Conservation (phyloP, 2,888 invertebrate species). For the Agriopis leucophaearia region DNA sequence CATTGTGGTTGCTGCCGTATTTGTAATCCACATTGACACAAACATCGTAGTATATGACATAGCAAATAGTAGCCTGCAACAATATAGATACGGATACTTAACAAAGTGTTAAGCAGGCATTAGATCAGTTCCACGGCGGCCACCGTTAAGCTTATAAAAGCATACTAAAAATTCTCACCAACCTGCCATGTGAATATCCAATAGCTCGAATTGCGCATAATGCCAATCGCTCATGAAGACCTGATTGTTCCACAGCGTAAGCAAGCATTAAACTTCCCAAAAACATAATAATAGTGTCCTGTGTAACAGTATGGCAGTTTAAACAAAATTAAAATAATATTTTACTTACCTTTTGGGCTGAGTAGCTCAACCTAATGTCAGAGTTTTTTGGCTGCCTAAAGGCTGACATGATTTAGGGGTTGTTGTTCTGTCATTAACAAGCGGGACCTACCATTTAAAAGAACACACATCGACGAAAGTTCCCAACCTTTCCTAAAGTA, state of each 20-base stretch:
- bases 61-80: conserved; percentile 90
- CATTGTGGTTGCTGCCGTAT: conserved; percentile 96
- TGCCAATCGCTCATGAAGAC: conserved; percentile 73
- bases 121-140: too few species aligned
- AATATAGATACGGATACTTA: too few species aligned
- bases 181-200: conserved; percentile 77
- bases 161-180: conserved; percentile 4
- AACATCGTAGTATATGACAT: conserved; percentile 94
- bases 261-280: conserved; percentile 74
- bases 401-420: too few species aligned
- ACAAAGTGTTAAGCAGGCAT: too few species aligned
- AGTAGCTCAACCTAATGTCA: too few species aligned
- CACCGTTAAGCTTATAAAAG: background rate
- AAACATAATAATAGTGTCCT: conserved; percentile 77
- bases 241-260: conserved; percentile 74
- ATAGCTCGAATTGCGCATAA: conserved; percentile 67
- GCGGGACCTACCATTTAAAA: too few species aligned
- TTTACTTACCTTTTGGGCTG: too few species aligned
- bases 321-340: background rate
- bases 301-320: conserved; percentile 34
- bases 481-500: too few species aligned
- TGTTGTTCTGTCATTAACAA: too few species aligned
- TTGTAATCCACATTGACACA: conserved; percentile 97
- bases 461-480: too few species aligned
- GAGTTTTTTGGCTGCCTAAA: too few species aligned